Evolutionary conservation across 2,797 vertebrate genomes (phyloP).

Genomic region (Takifugu ocellatus): DNA sequence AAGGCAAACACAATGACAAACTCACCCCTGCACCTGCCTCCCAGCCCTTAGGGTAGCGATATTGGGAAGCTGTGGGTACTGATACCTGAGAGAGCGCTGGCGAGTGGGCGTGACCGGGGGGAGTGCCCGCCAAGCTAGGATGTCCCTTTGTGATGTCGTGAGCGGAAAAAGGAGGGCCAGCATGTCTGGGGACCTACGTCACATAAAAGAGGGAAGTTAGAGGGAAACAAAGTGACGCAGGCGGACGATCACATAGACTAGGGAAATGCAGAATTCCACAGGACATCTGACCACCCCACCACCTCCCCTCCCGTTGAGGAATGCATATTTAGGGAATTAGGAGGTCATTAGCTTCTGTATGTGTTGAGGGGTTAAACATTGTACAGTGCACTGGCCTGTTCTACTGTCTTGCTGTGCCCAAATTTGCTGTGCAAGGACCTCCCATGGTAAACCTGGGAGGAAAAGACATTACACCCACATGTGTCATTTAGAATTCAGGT

Average conservation of each 20-base stretch:
- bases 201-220: slow-evolving; percentile 59
- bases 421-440: slow-evolving; percentile 29
- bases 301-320: slow-evolving; percentile 37
- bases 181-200: slow-evolving; percentile 88
- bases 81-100: slow-evolving; percentile 95
- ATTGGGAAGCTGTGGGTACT: slow-evolving; percentile 70
- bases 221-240: slow-evolving; percentile 8
- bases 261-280: slow-evolving; percentile 33
- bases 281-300: slow-evolving; percentile 35
- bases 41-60: slow-evolving; percentile 79
- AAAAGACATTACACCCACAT: slow-evolving; percentile 35
- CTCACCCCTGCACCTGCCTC: slow-evolving; percentile 77
- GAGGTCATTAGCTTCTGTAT: slow-evolving; percentile 40
- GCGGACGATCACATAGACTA: neutral
- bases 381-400: slow-evolving; percentile 24
- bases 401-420: slow-evolving; percentile 26
- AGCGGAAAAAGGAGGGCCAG: slow-evolving; percentile 85
- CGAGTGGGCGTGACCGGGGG: slow-evolving; percentile 91
- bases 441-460: slow-evolving; percentile 44
- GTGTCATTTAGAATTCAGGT: too few relatives aligned
- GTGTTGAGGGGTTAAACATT: slow-evolving; percentile 42
- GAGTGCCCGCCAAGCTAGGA: slow-evolving; percentile 88
- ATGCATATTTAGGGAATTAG: slow-evolving; percentile 42
- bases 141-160: slow-evolving; percentile 98
- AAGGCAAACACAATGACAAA: slow-evolving; percentile 38